Evolutionary conservation across 2,888 invertebrate genomes (phyloP).

Genomic region (Cosmorhoe ocellata): DNA sequence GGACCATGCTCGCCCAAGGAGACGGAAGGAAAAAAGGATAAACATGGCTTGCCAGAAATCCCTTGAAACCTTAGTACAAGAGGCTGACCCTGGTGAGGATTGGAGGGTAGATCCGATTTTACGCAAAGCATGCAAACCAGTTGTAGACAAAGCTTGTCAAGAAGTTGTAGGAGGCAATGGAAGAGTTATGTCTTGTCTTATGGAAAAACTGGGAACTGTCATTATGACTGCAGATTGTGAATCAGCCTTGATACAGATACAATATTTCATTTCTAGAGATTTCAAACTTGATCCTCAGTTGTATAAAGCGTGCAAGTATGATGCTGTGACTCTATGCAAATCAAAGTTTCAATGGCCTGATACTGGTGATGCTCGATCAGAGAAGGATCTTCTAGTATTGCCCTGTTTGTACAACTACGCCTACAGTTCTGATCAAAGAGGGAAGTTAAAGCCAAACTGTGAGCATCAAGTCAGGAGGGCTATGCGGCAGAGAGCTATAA

Average conservation of each 20-base stretch:
- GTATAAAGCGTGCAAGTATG: conserved; percentile 93
- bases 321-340: conserved; percentile 92
- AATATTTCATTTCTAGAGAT: conserved; percentile 98
- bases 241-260: conserved; percentile 95
- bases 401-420: conserved; percentile 94
- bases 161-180: conserved; percentile 89
- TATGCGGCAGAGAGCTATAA: conserved; percentile 95
- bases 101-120: conserved; percentile 97
- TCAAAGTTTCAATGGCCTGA: conserved; percentile 90
- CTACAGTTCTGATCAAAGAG: conserved; percentile 76
- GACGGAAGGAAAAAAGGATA: conserved; percentile 85
- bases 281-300: conserved; percentile 95
- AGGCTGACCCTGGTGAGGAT: conserved; percentile 96
- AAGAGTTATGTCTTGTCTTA: conserved; percentile 94
- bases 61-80: conserved; percentile 90
- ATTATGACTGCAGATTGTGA: conserved; percentile 95
- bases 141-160: conserved; percentile 90
- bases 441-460: conserved; percentile 83
- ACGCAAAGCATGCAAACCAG: conserved; percentile 91
- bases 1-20: conserved; percentile 89
- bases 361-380: conserved; percentile 85
- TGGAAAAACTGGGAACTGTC: conserved; percentile 93
- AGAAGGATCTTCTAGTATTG: conserved; percentile 91
- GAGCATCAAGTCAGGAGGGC: conserved; percentile 93
- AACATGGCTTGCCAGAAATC: conserved; percentile 88